Percentiles rank a stretch among this genome's conserved stretches.
Conservation (phyloP, 2,797 vertebrate species). For the Sebastes miniatus region DNA sequence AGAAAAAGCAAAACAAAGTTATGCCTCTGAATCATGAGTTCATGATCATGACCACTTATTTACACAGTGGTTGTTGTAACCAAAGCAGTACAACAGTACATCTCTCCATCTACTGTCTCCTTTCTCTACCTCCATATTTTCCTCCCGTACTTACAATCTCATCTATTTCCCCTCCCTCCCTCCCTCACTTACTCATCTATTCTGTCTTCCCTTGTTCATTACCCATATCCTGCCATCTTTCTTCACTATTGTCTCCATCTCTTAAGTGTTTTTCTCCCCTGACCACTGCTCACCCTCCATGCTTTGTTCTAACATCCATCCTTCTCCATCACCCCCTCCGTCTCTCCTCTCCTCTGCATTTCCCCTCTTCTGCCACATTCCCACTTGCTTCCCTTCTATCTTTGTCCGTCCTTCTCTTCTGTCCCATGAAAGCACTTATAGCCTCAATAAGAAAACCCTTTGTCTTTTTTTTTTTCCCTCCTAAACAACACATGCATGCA, state of each 20-base stretch:
- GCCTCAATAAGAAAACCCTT: constrained; percentile 56
- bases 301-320: constrained; percentile 3
- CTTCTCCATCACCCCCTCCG: constrained; percentile 1
- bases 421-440: constrained; percentile 49
- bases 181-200: not conserved
- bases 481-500: constrained; percentile 62
- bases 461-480: constrained; percentile 56
- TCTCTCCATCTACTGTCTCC: not conserved
- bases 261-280: constrained; percentile 2
- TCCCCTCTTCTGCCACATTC: not conserved
- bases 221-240: not conserved
- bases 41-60: constrained; percentile 60
- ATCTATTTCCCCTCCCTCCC: not conserved
- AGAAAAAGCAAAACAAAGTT: constrained; percentile 8
- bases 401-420: constrained; percentile 17
- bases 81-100: not conserved
- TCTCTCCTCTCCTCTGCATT: not conserved
- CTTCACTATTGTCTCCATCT: not conserved
- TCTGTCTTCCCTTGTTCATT: constrained; percentile 6
- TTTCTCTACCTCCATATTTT: not conserved
- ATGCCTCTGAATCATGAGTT: constrained; percentile 27
- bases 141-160: not conserved
- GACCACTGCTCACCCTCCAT: not conserved
- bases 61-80: constrained; percentile 26
- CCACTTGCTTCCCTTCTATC: constrained; percentile 7